Evolutionary conservation across 2,113 vertebrate genomes (phyloP).

Genomic region (Microcebus jonahi): DNA sequence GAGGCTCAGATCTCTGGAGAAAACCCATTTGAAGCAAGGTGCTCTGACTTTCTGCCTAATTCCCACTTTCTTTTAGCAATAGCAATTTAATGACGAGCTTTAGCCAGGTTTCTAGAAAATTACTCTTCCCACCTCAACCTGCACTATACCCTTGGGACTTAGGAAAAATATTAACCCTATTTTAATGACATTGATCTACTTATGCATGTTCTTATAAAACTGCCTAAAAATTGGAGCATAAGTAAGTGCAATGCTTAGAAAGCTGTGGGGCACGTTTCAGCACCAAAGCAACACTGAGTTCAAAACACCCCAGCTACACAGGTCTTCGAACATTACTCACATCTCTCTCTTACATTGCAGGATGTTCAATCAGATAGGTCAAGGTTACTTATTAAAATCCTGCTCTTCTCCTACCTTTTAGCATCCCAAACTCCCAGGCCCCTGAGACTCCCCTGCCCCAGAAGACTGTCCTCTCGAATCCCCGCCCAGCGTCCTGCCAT

Average conservation of each 20-base stretch:
- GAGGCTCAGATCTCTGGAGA: background rate
- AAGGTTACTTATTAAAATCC: background rate
- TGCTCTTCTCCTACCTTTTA: background rate
- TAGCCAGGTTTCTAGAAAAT: slow-evolving; percentile 17
- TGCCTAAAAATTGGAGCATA: background rate
- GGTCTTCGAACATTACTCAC: background rate
- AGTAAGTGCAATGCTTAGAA: background rate
- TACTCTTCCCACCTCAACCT: background rate
- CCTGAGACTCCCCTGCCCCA: background rate
- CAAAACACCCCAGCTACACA: background rate
- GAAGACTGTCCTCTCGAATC: background rate
- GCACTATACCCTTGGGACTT: background rate
- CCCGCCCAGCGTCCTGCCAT: accelerated
- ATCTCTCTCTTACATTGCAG: background rate
- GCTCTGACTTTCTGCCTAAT: background rate
- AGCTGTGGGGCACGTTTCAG: background rate
- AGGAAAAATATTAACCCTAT: background rate
- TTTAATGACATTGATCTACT: background rate
- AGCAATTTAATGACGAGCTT: background rate
- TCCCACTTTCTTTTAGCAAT: background rate
- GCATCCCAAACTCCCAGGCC: background rate
- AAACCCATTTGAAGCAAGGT: background rate
- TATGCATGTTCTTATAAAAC: background rate
- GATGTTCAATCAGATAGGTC: background rate
- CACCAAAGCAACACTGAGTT: background rate